phyloP scores from a whole-genome alignment of 2,113 vertebrate genomes.

The Collichthys lucidus region DNA sequence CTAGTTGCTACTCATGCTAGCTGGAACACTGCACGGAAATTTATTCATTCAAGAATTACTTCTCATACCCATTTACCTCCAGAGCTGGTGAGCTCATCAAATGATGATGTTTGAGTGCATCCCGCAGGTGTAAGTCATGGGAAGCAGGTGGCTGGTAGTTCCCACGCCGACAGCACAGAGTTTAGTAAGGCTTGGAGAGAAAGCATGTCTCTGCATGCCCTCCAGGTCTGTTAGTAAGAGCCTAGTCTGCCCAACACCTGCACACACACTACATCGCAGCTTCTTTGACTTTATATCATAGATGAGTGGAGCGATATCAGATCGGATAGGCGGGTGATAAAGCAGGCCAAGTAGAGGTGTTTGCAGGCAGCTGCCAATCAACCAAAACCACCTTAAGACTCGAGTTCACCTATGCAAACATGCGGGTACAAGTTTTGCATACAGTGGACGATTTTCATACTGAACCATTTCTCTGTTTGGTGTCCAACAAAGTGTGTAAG shows the following conservation, averaged over 20 bases:
- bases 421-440: constrained; percentile 47
- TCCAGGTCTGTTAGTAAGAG: constrained; percentile 65
- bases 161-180: constrained; percentile 92
- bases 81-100: constrained; percentile 61
- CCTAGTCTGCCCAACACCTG: constrained; percentile 50
- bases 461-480: constrained; percentile 39
- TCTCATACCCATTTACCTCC: not conserved
- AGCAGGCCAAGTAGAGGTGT: not conserved
- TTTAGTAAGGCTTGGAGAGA: constrained; percentile 74
- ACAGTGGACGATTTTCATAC: constrained; percentile 51
- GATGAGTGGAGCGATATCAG: constrained; percentile 42
- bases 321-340: constrained; percentile 44
- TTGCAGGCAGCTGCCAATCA: constrained; percentile 31
- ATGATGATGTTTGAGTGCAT: constrained; percentile 59
- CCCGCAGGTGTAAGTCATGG: constrained; percentile 90
- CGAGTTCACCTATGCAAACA: constrained; percentile 55
- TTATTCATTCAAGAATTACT: not conserved
- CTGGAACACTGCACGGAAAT: not conserved
- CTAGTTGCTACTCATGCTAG: not conserved
- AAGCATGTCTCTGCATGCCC: constrained; percentile 90
- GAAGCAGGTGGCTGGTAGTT: constrained; percentile 92
- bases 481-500: constrained; percentile 20
- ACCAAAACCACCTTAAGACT: constrained; percentile 14
- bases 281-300: constrained; percentile 29
- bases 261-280: constrained; percentile 20